Evolutionary conservation across 2,797 vertebrate species (phyloP).

Genomic region (Erithacus rubecula): DNA sequence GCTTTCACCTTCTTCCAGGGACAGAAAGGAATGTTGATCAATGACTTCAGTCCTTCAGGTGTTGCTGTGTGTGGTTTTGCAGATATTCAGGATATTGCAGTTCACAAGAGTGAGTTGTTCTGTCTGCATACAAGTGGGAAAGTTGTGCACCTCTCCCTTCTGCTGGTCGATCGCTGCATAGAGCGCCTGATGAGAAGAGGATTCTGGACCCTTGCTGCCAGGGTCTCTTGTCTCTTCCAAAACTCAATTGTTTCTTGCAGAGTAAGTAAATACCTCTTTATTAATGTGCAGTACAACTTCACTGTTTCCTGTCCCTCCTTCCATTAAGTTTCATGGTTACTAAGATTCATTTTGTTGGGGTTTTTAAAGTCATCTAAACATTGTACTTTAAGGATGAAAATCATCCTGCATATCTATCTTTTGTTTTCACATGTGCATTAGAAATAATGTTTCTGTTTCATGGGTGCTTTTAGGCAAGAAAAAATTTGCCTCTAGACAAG

Average conservation of each 20-base stretch:
- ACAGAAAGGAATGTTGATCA: neutral
- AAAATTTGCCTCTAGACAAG: conserved; percentile 88
- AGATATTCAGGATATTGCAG: conserved; percentile 89
- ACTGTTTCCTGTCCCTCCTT: neutral
- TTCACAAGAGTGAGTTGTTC: conserved; percentile 90
- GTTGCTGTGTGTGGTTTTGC: conserved; percentile 24
- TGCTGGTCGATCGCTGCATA: conserved; percentile 88
- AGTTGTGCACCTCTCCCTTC: conserved; percentile 86
- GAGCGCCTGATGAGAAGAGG: conserved; percentile 90
- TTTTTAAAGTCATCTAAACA: neutral
- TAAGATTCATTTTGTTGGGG: neutral
- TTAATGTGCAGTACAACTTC: neutral
- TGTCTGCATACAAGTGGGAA: conserved; percentile 89
- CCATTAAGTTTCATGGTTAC: neutral
- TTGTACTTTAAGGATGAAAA: neutral
- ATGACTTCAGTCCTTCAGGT: neutral
- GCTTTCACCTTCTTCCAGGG: neutral
- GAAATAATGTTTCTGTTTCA: neutral
- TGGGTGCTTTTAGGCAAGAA: conserved; percentile 82
- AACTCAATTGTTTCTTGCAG: conserved; percentile 82
- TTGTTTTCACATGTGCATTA: neutral
- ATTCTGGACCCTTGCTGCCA: conserved; percentile 84
- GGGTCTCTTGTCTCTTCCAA: conserved; percentile 90
- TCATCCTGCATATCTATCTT: neutral
- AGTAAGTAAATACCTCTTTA: conserved; percentile 73